phyloP scores from a whole-genome alignment of 1,140 invertebrate genomes.

The Drosophila orosa region DNA sequence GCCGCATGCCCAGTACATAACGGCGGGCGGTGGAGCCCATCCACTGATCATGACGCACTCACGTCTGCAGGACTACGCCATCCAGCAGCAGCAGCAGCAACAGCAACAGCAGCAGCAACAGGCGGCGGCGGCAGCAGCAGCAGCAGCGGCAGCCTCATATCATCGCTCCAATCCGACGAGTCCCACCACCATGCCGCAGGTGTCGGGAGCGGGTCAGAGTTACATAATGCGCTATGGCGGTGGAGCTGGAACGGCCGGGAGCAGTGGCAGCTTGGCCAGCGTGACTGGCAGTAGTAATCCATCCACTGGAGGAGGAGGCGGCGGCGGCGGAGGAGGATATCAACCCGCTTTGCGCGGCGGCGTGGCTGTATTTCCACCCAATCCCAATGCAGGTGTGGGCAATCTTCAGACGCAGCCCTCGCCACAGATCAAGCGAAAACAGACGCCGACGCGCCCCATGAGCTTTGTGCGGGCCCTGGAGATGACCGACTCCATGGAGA shows the following conservation, averaged over 20 bases:
- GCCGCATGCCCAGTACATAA: constrained; percentile 77
- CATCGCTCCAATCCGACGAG: constrained; percentile 91
- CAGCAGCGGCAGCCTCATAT: constrained; percentile 84
- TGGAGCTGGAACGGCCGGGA: constrained; percentile 40
- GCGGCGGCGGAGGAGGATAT: constrained; percentile 78
- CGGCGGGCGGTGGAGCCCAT: constrained; percentile 67
- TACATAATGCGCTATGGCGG: constrained; percentile 75
- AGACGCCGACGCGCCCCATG: constrained; percentile 90
- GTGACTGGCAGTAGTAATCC: constrained; percentile 46
- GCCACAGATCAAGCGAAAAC: constrained; percentile 88
- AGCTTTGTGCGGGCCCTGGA: constrained; percentile 96
- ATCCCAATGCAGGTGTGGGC: constrained; percentile 62
- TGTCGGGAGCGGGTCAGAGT: constrained; percentile 59
- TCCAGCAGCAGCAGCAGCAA: constrained; percentile 56
- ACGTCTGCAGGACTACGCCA: constrained; percentile 73
- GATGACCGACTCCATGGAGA: constrained; percentile 93
- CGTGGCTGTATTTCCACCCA: constrained; percentile 88
- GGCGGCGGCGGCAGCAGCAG: constrained; percentile 62
- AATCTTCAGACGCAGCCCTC: constrained; percentile 85
- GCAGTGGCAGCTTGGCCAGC: constrained; percentile 69
- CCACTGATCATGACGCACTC: constrained; percentile 79
- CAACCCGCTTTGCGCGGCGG: constrained; percentile 88
- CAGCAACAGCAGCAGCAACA: constrained; percentile 54
- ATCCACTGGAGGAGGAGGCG: constrained; percentile 7
- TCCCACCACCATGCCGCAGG: constrained; percentile 88